Evolutionary conservation across 2,888 invertebrate species (phyloP).

Genomic region (Drosophila flavopinicola): DNA sequence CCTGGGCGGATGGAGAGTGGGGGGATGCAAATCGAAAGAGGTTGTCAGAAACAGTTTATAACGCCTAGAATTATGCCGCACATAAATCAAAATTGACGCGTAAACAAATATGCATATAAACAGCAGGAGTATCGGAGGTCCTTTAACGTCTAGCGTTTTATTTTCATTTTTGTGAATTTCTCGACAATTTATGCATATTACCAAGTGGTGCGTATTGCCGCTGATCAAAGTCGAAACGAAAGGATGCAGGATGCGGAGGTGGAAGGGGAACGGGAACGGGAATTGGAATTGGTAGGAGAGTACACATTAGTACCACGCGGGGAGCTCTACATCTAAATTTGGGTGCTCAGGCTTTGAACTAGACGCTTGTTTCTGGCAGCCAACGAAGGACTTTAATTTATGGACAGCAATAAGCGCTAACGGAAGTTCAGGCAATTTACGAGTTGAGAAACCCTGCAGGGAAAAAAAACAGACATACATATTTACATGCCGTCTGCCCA

Average conservation of each 20-base stretch:
- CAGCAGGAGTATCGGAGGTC: background rate
- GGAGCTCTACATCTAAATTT: background rate
- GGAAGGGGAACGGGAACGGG: background rate
- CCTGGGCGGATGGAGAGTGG: background rate
- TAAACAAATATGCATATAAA: slow-evolving; percentile 57
- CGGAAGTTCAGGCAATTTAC: slow-evolving; percentile 45
- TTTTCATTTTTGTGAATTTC: slow-evolving; percentile 29
- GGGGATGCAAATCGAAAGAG: slow-evolving; percentile 28
- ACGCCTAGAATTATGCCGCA: slow-evolving; percentile 74
- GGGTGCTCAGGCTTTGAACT: slow-evolving; percentile 13
- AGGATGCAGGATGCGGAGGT: background rate
- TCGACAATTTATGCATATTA: slow-evolving; percentile 60
- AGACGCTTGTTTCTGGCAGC: slow-evolving; percentile 42
- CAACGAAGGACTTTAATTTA: slow-evolving; percentile 47
- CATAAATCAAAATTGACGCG: slow-evolving; percentile 78
- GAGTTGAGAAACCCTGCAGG: background rate
- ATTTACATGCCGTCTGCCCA: background rate
- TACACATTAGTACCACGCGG: slow-evolving; percentile 1
- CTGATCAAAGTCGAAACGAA: slow-evolving; percentile 52
- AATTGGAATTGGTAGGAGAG: no score
- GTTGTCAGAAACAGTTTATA: slow-evolving; percentile 76
- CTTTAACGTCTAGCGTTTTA: slow-evolving; percentile 3
- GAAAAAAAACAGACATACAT: slow-evolving; percentile 4
- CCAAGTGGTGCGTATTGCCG: slow-evolving; percentile 23
- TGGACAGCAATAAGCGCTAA: slow-evolving; percentile 36